Percentiles rank a stretch among this genome's conserved stretches.
Conservation (phyloP, 1,140 invertebrate species). For the Anadara kagoshimensis region DNA sequence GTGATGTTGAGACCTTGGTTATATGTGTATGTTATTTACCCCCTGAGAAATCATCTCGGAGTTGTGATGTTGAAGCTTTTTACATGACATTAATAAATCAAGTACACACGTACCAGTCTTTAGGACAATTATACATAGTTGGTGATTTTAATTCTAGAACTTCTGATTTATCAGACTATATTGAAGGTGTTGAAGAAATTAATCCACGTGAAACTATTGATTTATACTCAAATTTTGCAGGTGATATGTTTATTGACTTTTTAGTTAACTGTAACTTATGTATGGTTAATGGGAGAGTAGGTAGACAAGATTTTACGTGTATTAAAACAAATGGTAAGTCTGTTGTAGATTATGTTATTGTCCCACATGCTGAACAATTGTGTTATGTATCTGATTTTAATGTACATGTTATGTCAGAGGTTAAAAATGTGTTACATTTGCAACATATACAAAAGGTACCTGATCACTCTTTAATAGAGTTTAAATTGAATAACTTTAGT, state of each 20-base stretch:
- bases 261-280: conserved; percentile 35
- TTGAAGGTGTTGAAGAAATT: conserved; percentile 39
- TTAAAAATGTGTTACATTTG: not conserved
- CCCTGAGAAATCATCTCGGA: too few relatives aligned
- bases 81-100: too few relatives aligned
- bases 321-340: conserved; percentile 9
- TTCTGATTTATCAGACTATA: conserved; percentile 32
- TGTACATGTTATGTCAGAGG: conserved; percentile 1
- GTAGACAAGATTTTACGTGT: conserved; percentile 20
- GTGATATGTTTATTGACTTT: too few relatives aligned
- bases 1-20: too few relatives aligned
- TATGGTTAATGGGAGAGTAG: conserved; percentile 28
- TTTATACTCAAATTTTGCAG: conserved; percentile 15
- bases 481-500: too few relatives aligned
- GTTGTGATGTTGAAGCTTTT: too few relatives aligned
- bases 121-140: too few relatives aligned
- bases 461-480: conserved; percentile 20
- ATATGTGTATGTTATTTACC: too few relatives aligned
- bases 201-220: conserved; percentile 17
- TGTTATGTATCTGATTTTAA: conserved; percentile 1
- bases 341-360: conserved; percentile 31
- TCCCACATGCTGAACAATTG: conserved; percentile 18
- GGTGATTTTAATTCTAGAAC: too few relatives aligned
- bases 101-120: too few relatives aligned
- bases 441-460: not conserved